phyloP scores from a whole-genome alignment of 2,113 vertebrate species.

The Synchiropus splendidus region DNA sequence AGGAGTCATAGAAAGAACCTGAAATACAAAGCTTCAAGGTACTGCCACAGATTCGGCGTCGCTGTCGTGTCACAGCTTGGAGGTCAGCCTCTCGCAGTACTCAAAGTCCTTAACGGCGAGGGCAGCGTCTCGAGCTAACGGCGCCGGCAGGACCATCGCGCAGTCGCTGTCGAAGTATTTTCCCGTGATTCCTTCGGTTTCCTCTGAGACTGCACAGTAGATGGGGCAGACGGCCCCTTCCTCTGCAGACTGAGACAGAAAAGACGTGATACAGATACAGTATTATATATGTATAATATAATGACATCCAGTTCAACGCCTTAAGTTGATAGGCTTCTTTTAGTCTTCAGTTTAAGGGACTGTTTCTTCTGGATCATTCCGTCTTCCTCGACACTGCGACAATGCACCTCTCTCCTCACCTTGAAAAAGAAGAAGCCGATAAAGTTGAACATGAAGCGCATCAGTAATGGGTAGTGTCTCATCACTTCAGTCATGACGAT shows the following conservation, averaged over 20 bases:
- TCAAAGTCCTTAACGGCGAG: conserved; percentile 74
- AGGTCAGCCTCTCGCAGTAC: conserved; percentile 60
- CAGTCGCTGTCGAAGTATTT: conserved; percentile 79
- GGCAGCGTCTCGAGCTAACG: conserved; percentile 52
- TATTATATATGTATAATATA: too few species aligned
- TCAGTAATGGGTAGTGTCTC: conserved; percentile 39
- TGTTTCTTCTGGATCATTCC: too few species aligned
- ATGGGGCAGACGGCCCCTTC: conserved; percentile 73
- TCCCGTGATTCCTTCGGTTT: conserved; percentile 69
- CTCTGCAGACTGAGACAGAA: conserved; percentile 55
- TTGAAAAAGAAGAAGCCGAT: conserved; percentile 72
- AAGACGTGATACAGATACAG: too few species aligned
- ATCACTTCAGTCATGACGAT: conserved; percentile 71
- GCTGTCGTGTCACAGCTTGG: conserved; percentile 38
- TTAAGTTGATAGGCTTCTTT: too few species aligned
- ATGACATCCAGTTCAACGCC: too few species aligned
- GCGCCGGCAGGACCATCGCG: conserved; percentile 56
- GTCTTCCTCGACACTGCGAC: too few species aligned
- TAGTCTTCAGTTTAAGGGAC: too few species aligned
- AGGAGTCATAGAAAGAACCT: too few species aligned
- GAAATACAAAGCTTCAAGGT: too few species aligned
- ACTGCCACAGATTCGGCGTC: too few species aligned
- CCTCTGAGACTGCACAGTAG: conserved; percentile 75
- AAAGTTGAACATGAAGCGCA: conserved; percentile 49
- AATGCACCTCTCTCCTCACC: conserved; percentile 67